Base-by-base conservation (phyloP, 2,888 invertebrate genomes). In the Ferrisia virgata region DNA sequence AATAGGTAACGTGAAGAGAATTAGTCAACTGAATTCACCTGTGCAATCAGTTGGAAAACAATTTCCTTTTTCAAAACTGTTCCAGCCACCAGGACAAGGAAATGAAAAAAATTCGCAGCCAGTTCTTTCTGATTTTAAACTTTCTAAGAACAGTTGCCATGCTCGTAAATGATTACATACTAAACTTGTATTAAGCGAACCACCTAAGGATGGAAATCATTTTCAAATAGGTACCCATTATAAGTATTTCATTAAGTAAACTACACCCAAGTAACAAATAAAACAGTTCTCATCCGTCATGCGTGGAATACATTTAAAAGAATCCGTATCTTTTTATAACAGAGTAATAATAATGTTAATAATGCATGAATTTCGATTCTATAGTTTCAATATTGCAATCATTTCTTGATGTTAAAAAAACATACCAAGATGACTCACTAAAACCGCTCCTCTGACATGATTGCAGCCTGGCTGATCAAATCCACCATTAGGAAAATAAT, bases 401-500 rank as follows among this genome's bases (percentile, higher is more conserved):
- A n/a, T 18, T 18, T 8, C 69, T 15, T 31, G 9, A 15, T 64
- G 6, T 22, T 64, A 31, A 15, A 5, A 69, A 85, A 72, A 84
- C 85, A 39, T 87, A 91, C 91, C 92, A 79, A 91, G 89, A 87
- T 90, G 90, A 43, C 91, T 90, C 72, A 91, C 90, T 36, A 92
- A 89, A n/a, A 92, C 89, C 0, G 92, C 91, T 85, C 91, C 90
- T 86, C 89, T 90, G 0, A 90, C 88, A 86, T 92, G 91, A 6
- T 87, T 88, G 86, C 92, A 92, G 0, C 92, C 92, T 0, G 92
- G 91, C 86, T 92, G 92, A 86, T 91, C 89, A 85, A 90, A 90
- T 1, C 92, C 92, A 5, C 92, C 92, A 86, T 92, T 92, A 0
- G 92, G 91, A 85, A 91, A 92, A 87, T 91, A 92, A 87, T 92